Base-by-base conservation (phyloP, 2,888 invertebrate species). In the Biston betularia region DNA sequence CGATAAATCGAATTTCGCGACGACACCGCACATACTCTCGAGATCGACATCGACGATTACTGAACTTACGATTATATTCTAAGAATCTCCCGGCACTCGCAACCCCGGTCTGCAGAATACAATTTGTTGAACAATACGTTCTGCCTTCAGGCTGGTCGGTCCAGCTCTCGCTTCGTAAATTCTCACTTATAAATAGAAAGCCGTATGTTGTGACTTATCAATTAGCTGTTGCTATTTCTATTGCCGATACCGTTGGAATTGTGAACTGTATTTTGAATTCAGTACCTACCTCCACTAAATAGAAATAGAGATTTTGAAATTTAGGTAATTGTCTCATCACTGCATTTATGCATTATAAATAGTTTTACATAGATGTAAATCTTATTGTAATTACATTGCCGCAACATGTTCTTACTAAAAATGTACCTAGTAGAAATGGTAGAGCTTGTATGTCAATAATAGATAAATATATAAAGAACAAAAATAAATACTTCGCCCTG, bases 1-100 rank as follows among this genome's bases (percentile, higher is more conserved):
- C 86, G 80, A 89, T 92, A 91, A 91, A 91, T 92, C 83, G 86
- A 88, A 88, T 84, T 87, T 81, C 83, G 85, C 89, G 85, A 84
- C 87, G 91, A 92, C 90, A 88, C 84, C 82, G 79, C 79, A 61
- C 42, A 64, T 46, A 55, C 58, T 53, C 79, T 82, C 81, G 81
- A 82, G 89, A 91, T 90, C 87, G 81, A 87, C 82, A 79, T 78
- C 77, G 74, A 77, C 75, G 88, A 90, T 90, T 86, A 79, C 80
- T 79, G 75, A 77, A 84, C 82, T 83, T 83, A 85, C 79, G 84
- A 81, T 85, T 81, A 85, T 82, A 83, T 82, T 80, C 82, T 75
- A 80, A 81, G 82, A 83, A 84, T 85, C 81, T 80, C 77, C 33
- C 48, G 15, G 74, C 53, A 40, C 40, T 74, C 71, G 72, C 75